Evolutionary conservation across 2,888 invertebrate species (phyloP), one percentile per base, ranked within the genome.

Genomic region (Mystacides longicornis): DNA sequence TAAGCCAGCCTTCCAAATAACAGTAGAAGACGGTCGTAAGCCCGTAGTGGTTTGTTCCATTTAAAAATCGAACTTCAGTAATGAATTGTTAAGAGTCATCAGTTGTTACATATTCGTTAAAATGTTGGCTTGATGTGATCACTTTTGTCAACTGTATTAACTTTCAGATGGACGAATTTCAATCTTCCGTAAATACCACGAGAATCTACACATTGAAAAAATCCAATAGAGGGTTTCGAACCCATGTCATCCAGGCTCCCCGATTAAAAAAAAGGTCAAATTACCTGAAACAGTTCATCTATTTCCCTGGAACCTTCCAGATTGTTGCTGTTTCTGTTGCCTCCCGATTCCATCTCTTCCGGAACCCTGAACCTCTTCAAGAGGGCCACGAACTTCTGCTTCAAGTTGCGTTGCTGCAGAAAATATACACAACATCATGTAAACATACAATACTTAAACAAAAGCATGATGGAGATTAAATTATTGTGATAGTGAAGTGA

Each of bases 321-420:
- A 55, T 80, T 74, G 47, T 75, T 71, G 51, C 83, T 77, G 64
- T 80, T 83, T 23, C 80, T 71, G 42, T 79, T 71, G 2, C 79
- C 78, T 48, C 84, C 81, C 18, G 84, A 81, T 67, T 89, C 89
- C 68, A 93, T 73, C 66, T 95, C 94, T 70, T 97, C 97, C 42
- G 92, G 89, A 62, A 92, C 88, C 65, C 93, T 87, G 79, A 99
- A 98, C 66, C 94, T 86, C 68, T 91, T 89, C 67, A 99, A 75
- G 64, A 99, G 76, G 51, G 96, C 93, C 61, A 95, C 92, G 73
- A 99, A 95, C 76, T 93, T 93, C 75, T 98, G 95, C 72, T 97
- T 98, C 67, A 98, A 79, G 75, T 98, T 98, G 67, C 93, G 84
- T 84, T 93, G 91, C 83, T 91, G 81, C n/a, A n/a, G n/a, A n/a